These are phyloP conservation scores for Aphaenogaster ashmeadi DNA, from an alignment of 1,140 invertebrate species.

Conservation along the genomic window DNA sequence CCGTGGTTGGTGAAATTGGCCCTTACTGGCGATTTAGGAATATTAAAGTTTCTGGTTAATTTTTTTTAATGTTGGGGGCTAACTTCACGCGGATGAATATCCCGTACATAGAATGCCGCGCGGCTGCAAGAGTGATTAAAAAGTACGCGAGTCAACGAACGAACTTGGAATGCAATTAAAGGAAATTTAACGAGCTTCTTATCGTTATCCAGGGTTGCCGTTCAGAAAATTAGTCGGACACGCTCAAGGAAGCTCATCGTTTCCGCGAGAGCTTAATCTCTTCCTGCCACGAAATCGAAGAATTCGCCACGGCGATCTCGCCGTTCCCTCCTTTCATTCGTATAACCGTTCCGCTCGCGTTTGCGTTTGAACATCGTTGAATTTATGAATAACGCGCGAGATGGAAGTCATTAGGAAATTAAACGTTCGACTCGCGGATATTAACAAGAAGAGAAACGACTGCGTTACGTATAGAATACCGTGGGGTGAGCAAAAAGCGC, in stretches of 20 bases:
- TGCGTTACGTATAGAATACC: neutral
- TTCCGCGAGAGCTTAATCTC: slow-evolving; percentile 72
- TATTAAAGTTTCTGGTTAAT: too few relatives aligned
- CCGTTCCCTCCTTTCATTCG: slow-evolving; percentile 7
- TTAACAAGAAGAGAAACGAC: neutral
- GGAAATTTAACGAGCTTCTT: slow-evolving; percentile 71
- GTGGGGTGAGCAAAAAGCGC: neutral
- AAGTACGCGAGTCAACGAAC: slow-evolving; percentile 37
- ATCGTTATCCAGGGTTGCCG: slow-evolving; percentile 60
- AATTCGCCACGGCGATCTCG: slow-evolving; percentile 69
- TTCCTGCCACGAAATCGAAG: slow-evolving; percentile 73
- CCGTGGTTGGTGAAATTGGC: too few relatives aligned
- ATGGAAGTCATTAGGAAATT: slow-evolving; percentile 27
- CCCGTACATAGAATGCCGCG: neutral
- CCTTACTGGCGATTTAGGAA: too few relatives aligned
- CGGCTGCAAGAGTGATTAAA: slow-evolving; percentile 44
- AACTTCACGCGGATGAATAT: neutral
- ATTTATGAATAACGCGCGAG: slow-evolving; percentile 30
- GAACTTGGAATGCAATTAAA: slow-evolving; percentile 70
- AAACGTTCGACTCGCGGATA: slow-evolving; percentile 23
- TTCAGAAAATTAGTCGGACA: slow-evolving; percentile 76
- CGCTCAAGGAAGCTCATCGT: slow-evolving; percentile 76
- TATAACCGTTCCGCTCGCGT: slow-evolving; percentile 25
- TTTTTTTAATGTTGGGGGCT: too few relatives aligned
- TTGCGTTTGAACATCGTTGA: slow-evolving; percentile 5